Conservation (phyloP, 2,113 vertebrate genomes). For the Oryzias woworae region DNA sequence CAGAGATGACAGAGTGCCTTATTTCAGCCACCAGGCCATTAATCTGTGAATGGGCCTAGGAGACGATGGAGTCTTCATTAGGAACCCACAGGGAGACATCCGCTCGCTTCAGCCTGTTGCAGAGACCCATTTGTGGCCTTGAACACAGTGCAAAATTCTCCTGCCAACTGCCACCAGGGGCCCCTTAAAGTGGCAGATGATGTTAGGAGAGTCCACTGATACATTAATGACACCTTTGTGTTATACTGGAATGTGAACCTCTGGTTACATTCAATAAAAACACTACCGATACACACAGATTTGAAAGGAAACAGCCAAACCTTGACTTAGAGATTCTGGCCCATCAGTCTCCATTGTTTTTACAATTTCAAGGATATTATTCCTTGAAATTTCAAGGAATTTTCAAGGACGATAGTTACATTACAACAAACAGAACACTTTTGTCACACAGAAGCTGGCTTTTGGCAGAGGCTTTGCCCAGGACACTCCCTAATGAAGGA, state of each 20-base stretch:
- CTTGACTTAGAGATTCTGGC: no score
- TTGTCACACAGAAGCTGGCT: no score
- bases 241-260: not conserved
- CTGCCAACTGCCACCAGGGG: slow-evolving; percentile 27
- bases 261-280: slow-evolving; percentile 1
- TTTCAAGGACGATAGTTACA: no score
- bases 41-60: slow-evolving; percentile 48
- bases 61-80: slow-evolving; percentile 40
- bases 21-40: slow-evolving; percentile 55
- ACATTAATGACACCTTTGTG: slow-evolving; percentile 8
- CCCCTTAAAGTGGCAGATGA: slow-evolving; percentile 6
- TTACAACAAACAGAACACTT: no score
- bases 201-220: slow-evolving; percentile 22
- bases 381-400: no score
- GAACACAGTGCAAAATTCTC: slow-evolving; percentile 16
- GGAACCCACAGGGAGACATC: slow-evolving; percentile 37
- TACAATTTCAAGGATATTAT: no score
- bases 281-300: not conserved
- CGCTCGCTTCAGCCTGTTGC: slow-evolving; percentile 25
- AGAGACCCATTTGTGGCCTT: slow-evolving; percentile 41
- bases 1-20: slow-evolving; percentile 47
- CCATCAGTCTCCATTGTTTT: no score
- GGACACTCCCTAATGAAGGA: no score
- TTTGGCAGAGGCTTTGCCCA: no score
- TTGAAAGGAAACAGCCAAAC: no score